Base-by-base conservation (phyloP, 2,113 vertebrate species). In the Embiotoca jacksoni region DNA sequence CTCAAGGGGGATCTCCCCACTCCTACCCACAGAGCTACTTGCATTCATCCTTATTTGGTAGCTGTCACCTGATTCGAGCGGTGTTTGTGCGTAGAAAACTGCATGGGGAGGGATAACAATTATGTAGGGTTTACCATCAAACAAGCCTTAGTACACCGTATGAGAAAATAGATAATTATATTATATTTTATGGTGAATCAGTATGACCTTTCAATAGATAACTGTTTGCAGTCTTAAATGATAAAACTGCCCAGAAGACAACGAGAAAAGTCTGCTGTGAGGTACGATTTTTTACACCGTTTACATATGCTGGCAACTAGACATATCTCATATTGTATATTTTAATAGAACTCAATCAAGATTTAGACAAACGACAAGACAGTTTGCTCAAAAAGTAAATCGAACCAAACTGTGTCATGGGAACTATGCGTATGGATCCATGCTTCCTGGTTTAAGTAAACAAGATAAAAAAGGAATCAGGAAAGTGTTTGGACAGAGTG, bases 21-120 rank as follows among this genome's bases (percentile, higher is more conserved):
- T 67, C 54, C 67, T 65, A 16, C 7, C 13, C 69, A 72, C 14
- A 39, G 41, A 62, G 66, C 60, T 36, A 14, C 62, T 37, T 59
- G n/a, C 71, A 83, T 75, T 53, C 49, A 73, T 87, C 55, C 30
- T 63, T 39, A 54, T 83, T 69, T 81, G 59, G 33, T 33, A 47
- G 44, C 64, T 75, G 62, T 81, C 59, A 71, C 49, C 53, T 65
- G 15, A 75, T 76, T 52, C 53, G 16, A 37, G 32, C 41, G 32
- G 59, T n/a, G 31, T 55, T 11, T 46, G 46, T 52, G 50, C 16
- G 47, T 50, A 9, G 36, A 35, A n/a, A 63, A 16, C 50, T 46
- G 32, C 5, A 61, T 15, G 36, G 30, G 30, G 13, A 72, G 15
- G 15, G 16, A 37, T 7, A 49, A 15, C 14, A 9, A 7, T 50